Conservation (phyloP, 2,113 vertebrate species). For the Phylloscopus trochilus region DNA sequence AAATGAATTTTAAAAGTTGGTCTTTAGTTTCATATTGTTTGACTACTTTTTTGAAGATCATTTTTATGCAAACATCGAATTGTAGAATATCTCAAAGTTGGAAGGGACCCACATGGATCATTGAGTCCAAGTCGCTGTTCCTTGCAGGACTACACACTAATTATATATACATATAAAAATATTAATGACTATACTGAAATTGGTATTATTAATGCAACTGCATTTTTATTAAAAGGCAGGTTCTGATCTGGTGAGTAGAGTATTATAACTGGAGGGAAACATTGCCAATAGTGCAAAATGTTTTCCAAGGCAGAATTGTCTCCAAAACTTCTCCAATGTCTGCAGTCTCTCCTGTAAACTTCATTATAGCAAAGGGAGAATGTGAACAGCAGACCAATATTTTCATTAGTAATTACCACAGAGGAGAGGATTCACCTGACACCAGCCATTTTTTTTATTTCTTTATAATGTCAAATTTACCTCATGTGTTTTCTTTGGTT, state of each 20-base stretch:
- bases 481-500: accelerated
- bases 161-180: not conserved
- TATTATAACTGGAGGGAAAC: not conserved
- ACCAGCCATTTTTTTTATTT: not conserved
- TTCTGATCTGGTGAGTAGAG: not conserved
- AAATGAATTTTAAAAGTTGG: not conserved
- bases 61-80: not conserved
- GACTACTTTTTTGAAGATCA: not conserved
- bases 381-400: not conserved
- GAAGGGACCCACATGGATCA: not conserved
- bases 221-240: not conserved
- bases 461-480: not conserved
- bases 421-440: not conserved
- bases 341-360: not conserved
- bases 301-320: not conserved
- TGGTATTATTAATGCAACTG: not conserved
- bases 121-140: not conserved
- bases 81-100: not conserved
- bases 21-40: not conserved
- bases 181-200: not conserved
- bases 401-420: not conserved
- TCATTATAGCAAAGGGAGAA: not conserved
- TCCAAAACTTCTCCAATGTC: not conserved
- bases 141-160: not conserved
- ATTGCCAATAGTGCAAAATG: not conserved